phyloP scores from a whole-genome alignment of 2,797 vertebrate species.

The Chelon auratus region DNA sequence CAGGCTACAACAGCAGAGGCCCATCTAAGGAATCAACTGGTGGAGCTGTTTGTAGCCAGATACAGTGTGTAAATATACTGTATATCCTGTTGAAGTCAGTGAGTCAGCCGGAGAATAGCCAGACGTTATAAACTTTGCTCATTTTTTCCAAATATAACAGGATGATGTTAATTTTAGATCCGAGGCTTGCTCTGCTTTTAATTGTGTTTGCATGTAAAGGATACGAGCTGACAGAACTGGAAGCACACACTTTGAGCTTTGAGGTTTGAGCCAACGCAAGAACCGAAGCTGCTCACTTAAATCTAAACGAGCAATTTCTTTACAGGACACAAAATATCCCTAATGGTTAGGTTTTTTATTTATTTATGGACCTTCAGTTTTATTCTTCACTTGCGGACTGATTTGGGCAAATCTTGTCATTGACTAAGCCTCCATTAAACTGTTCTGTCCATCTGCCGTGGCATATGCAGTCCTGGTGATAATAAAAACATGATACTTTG shows the following conservation, averaged over 20 bases:
- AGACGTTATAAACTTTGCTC: neutral
- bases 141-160: too few species aligned
- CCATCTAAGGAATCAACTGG: slow-evolving; percentile 28
- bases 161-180: neutral
- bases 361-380: neutral
- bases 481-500: neutral
- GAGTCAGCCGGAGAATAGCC: neutral
- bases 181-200: neutral
- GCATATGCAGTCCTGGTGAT: neutral
- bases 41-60: neutral
- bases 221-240: neutral
- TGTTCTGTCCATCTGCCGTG: neutral
- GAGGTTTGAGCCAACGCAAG: neutral
- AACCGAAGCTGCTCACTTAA: neutral
- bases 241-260: neutral
- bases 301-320: neutral
- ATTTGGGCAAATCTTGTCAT: neutral
- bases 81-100: neutral
- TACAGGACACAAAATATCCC: slow-evolving; percentile 1
- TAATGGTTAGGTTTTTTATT: neutral
- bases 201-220: neutral
- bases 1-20: slow-evolving; percentile 16
- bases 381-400: neutral
- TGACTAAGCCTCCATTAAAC: slow-evolving; percentile 1
- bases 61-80: too few species aligned